Percentiles rank a stretch among this genome's conserved stretches.
Evolutionary conservation across 2,113 vertebrate genomes (phyloP).

Genomic region (Aramus guarauna): DNA sequence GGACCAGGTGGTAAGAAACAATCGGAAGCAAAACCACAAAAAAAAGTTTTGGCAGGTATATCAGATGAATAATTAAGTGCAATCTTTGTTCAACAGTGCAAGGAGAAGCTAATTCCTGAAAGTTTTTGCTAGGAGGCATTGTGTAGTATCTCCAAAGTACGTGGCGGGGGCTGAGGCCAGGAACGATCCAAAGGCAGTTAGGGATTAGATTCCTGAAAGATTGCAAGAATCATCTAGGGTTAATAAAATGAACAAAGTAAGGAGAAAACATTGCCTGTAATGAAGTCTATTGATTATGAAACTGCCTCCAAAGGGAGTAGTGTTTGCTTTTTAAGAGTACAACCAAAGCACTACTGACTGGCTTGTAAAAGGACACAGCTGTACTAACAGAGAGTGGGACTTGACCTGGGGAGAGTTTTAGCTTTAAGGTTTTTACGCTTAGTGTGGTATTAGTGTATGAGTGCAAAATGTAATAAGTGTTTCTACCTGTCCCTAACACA

Average conservation of each 20-base stretch:
- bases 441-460: not conserved
- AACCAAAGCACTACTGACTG: not conserved
- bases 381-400: not conserved
- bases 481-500: not conserved
- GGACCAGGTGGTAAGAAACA: not conserved
- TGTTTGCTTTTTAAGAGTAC: conserved; percentile 30
- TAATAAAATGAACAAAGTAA: conserved; percentile 20
- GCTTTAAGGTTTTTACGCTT: not conserved
- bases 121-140: conserved; percentile 30
- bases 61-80: not conserved
- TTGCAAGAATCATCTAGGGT: conserved; percentile 33
- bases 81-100: not conserved
- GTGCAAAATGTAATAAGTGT: not conserved
- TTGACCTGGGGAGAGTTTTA: not conserved
- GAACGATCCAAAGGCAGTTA: not conserved
- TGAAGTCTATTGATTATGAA: conserved; percentile 46
- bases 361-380: conserved; percentile 29
- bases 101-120: conserved; percentile 31
- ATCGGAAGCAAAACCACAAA: not conserved
- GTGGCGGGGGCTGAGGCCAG: not conserved
- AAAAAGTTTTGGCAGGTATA: not conserved
- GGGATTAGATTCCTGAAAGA: conserved; percentile 33
- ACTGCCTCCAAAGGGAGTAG: not conserved
- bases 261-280: conserved; percentile 32
- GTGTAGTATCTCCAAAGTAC: not conserved